Evolutionary conservation across 2,888 invertebrate genomes (phyloP), one percentile per base, ranked within the genome.

Genomic region (Drosophila merina): DNA sequence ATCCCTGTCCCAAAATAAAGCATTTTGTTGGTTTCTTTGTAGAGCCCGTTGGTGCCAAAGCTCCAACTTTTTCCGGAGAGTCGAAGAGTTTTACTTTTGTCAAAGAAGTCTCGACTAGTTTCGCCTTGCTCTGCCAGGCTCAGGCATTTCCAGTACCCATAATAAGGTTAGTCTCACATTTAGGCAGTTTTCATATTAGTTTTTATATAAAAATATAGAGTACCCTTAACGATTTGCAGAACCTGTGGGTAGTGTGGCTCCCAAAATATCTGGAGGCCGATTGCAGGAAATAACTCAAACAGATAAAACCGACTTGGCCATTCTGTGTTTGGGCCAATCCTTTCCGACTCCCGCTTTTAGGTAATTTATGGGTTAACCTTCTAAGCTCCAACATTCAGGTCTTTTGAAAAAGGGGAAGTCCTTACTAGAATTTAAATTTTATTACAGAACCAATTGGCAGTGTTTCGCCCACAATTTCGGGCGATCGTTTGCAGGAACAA

Each of bases 131-230:
- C 57, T 95, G 95, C 89, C 94, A 94, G 85, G 94, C 95, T 49
- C 95, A 95, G 91, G 95, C 93, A 6, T 94, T 92, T 92, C 96
- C 96, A 48, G 94, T 95, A 78, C 96, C 96, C 78, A 89, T 94
- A 69, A 94, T 94, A 93, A 95, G 95, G 95, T 96, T 93, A 77
- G 89, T 89, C 72, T 14, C 28, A 25, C n/a, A 51, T 12, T 72
- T 57, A 51, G 79, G 80, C 81, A 82, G 76, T 77, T 83, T 72
- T 66, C 40, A n/a, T 1, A 20, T 20, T 5, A 36, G 36, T 36
- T 36, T 36, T 36, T 12, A 2, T 6, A 0, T 36, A n/a, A 36
- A 12, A 5, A 36, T 1, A 1, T 36, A 12, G 6, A 36, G 2
- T 0, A 36, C n/a, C n/a, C 7, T 30, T 0, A 9, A 14, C 30